Base-by-base conservation (phyloP, 2,888 invertebrate genomes). In the Malacosoma neustria region DNA sequence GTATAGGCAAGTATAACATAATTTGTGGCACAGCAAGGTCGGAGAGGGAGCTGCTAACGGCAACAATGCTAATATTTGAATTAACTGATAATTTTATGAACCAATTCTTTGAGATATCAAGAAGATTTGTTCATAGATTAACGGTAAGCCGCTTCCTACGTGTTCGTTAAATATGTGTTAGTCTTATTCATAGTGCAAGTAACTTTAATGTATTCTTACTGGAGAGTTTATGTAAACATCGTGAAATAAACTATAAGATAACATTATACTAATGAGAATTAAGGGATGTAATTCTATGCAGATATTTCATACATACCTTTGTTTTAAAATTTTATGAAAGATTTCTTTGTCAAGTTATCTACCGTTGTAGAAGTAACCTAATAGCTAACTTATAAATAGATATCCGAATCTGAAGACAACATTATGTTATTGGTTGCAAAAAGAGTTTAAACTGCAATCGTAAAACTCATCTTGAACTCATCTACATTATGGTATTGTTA, bases 121-220 rank as follows among this genome's bases (percentile, higher is more conserved):
- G 68, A 64, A 81, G 77, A 82, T 85, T 84, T 84, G 64, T 72
- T 72, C 70, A 74, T 40, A 75, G 84, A 84, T 84, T 84, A 84
- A 60, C 55, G 61, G 49, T 79, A 77, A 81, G 74, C 75, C 61
- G 60, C 53, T 46, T 35, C 47, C 63, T 68, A 67, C 63, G 72
- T 63, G 53, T 55, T 61, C 54, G 56, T 59, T 68, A 61, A 63
- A 66, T 65, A 65, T 58, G 56, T 57, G 61, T 52, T 54, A 54
- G 48, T 49, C 46, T 54, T 59, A 55, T 48, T 54, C 48, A 55
- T 60, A 57, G 54, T 48, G 40, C 40, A 56, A 44, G 42, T 45
- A 46, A 32, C 36, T 47, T 37, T 36, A 32, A 36, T 36, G 38
- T 35, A 34, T 40, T 33, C 32, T 34, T 40, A 22, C 22, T 22